These are phyloP conservation scores for Aphelinus atriplicis DNA, from an alignment of 1,140 invertebrate genomes.

Conservation along the genomic window DNA sequence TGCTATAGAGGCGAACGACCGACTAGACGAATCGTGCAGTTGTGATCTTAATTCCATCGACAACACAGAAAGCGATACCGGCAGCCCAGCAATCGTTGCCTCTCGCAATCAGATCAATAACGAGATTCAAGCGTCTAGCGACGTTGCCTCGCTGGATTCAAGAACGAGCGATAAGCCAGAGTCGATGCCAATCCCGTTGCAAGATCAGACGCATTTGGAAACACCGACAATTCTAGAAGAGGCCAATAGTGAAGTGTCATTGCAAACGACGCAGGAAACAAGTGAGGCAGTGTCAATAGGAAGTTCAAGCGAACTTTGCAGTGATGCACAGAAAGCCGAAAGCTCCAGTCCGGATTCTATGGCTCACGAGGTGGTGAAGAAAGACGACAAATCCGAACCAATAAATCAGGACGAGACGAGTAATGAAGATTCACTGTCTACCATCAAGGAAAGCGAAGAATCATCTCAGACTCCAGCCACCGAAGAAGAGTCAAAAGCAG, in stretches of 20 bases:
- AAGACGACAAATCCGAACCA: constrained; percentile 42
- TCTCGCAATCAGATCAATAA: constrained; percentile 52
- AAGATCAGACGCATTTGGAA: constrained; percentile 51
- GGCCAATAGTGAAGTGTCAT: constrained; percentile 50
- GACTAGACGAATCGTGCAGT: constrained; percentile 65
- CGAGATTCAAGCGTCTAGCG: constrained; percentile 58
- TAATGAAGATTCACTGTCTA: constrained; percentile 21
- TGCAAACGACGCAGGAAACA: constrained; percentile 57
- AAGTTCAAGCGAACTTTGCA: constrained; percentile 64
- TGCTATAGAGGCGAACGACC: constrained; percentile 56
- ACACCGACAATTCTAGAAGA: constrained; percentile 58
- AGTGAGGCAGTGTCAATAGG: constrained; percentile 59
- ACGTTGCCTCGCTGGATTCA: constrained; percentile 66
- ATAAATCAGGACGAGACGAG: constrained; percentile 30
- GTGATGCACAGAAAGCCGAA: constrained; percentile 61
- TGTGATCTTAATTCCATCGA: constrained; percentile 69
- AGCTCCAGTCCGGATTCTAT: constrained; percentile 53
- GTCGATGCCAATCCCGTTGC: constrained; percentile 45
- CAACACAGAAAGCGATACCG: constrained; percentile 67
- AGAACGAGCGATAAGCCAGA: constrained; percentile 63
- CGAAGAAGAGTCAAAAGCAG: constrained; percentile 13
- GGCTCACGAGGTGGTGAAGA: constrained; percentile 47
- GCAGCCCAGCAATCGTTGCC: constrained; percentile 66
- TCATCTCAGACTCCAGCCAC: not conserved
- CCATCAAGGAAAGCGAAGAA: constrained; percentile 27